Evolutionary conservation across 2,888 invertebrate species (phyloP).

Genomic region (Eilema depressum): DNA sequence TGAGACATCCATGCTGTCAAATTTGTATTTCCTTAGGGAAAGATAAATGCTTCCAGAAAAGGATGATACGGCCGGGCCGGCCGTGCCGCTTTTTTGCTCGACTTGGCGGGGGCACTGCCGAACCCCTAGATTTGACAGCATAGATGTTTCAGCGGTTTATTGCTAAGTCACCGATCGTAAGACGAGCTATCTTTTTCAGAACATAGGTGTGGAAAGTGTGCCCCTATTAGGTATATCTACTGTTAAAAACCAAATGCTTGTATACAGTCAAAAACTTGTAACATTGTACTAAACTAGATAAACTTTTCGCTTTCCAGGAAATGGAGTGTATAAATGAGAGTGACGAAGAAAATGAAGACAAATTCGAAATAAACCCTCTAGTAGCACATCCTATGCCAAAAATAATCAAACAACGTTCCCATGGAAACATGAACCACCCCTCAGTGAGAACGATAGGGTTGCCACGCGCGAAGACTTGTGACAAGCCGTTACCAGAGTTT

Average conservation of each 20-base stretch:
- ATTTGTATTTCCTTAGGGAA: too few relatives aligned
- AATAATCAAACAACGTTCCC: constrained; percentile 74
- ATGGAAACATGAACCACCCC: constrained; percentile 80
- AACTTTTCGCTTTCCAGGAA: constrained; percentile 77
- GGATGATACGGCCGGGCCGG: too few relatives aligned
- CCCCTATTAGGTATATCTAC: background rate
- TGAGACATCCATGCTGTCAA: too few relatives aligned
- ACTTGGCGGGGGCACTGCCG: too few relatives aligned
- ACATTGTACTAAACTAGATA: background rate
- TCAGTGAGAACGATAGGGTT: constrained; percentile 79
- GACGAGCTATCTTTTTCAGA: background rate
- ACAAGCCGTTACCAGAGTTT: constrained; percentile 78
- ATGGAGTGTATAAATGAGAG: constrained; percentile 90
- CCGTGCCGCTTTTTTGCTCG: too few relatives aligned
- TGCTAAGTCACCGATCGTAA: background rate
- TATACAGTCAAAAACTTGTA: background rate
- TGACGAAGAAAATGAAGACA: constrained; percentile 88
- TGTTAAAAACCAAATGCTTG: background rate
- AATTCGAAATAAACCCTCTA: constrained; percentile 82
- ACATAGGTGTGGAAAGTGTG: background rate
- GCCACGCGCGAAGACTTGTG: constrained; percentile 82
- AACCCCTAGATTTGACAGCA: too few relatives aligned
- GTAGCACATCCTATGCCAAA: constrained; percentile 75
- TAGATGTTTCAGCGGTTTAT: background rate
- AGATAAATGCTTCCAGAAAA: too few relatives aligned